phyloP scores from a whole-genome alignment of 2,888 invertebrate genomes.

The Melinaea menophilus region DNA sequence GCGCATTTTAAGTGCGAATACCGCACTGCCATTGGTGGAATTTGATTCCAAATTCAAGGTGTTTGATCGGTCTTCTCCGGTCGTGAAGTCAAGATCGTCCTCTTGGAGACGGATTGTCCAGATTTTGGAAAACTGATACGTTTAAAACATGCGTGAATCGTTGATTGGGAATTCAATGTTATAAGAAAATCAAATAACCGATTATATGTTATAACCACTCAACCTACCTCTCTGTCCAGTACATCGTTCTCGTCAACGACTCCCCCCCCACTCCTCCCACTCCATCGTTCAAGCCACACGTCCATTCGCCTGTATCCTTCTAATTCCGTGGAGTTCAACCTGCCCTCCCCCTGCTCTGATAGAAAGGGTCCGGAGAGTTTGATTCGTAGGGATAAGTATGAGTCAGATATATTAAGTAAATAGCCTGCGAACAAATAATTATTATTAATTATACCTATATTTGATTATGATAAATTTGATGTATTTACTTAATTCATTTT shows the following conservation, averaged over 20 bases:
- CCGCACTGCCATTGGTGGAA: slow-evolving; percentile 32
- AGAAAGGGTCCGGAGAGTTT: slow-evolving; percentile 61
- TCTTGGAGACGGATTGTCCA: slow-evolving; percentile 81
- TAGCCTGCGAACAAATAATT: slow-evolving; percentile 44
- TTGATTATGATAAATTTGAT: not conserved
- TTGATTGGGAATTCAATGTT: slow-evolving; percentile 20
- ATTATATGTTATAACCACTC: too few relatives aligned
- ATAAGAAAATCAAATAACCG: not conserved
- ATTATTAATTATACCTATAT: not conserved
- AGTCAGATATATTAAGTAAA: slow-evolving; percentile 38
- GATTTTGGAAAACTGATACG: slow-evolving; percentile 60
- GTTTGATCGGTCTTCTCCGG: slow-evolving; percentile 64
- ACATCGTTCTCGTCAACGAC: slow-evolving; percentile 11
- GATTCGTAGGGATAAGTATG: slow-evolving; percentile 43
- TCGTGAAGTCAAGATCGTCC: slow-evolving; percentile 78
- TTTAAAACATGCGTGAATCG: not conserved
- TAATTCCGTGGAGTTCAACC: slow-evolving; percentile 48
- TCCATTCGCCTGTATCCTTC: slow-evolving; percentile 41
- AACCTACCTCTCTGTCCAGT: slow-evolving; percentile 14
- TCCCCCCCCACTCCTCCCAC: slow-evolving; percentile 11
- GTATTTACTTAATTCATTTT: too few relatives aligned
- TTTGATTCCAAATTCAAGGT: slow-evolving; percentile 51
- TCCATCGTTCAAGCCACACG: slow-evolving; percentile 53
- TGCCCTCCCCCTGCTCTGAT: slow-evolving; percentile 54
- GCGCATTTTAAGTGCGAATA: slow-evolving; percentile 43